Evolutionary conservation across 2,113 vertebrate species (phyloP).

Genomic region (Cebidichthys violaceus): DNA sequence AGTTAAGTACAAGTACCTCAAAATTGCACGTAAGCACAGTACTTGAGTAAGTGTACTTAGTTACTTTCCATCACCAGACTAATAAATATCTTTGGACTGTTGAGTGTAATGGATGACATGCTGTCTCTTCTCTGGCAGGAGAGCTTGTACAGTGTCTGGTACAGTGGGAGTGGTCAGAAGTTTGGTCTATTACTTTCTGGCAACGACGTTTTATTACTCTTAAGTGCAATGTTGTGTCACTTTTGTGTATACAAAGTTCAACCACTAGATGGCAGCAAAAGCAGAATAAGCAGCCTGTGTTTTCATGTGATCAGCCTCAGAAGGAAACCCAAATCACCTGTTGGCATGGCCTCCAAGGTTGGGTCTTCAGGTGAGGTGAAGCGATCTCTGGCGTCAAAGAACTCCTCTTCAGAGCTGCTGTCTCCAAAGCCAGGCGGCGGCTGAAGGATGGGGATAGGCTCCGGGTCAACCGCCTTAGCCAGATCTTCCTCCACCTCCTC

Average conservation of each 20-base stretch:
- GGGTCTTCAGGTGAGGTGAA: conserved; percentile 84
- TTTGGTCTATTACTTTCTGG: not conserved
- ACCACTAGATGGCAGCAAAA: conserved; percentile 67
- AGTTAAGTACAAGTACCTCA: not conserved
- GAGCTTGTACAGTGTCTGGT: no score
- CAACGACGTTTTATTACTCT: not conserved
- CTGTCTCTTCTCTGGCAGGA: not conserved
- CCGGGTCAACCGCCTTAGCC: conserved; percentile 2
- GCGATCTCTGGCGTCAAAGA: conserved; percentile 92
- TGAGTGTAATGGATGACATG: not conserved
- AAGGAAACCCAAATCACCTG: conserved; percentile 69
- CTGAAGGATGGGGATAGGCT: conserved; percentile 76
- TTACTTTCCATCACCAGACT: not conserved
- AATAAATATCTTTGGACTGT: not conserved
- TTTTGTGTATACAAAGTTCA: not conserved
- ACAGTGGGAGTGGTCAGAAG: not conserved
- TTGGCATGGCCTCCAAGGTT: conserved; percentile 42
- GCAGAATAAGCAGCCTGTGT: not conserved
- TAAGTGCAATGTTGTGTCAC: not conserved
- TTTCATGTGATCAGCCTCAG: not conserved
- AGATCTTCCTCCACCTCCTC: conserved; percentile 11
- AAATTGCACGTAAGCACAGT: not conserved
- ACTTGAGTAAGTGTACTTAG: not conserved
- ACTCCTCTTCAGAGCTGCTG: conserved; percentile 96
- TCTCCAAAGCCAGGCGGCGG: conserved; percentile 89